A percentile compares a stretch with the other conserved stretches of the same genome.
Conservation (phyloP, 2,797 vertebrate species). For the Carcharodon carcharias region DNA sequence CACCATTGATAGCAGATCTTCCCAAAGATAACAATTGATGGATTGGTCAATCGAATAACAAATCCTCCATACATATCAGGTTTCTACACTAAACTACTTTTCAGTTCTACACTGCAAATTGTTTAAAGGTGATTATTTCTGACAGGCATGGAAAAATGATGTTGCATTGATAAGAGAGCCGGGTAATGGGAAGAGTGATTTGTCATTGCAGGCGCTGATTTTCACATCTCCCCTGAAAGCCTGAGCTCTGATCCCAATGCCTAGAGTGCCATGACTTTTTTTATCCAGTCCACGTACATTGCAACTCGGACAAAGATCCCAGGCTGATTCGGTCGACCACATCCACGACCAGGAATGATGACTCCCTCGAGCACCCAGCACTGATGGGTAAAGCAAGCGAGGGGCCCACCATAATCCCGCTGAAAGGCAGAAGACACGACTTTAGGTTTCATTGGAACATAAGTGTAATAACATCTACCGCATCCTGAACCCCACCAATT, state of each 20-base stretch:
- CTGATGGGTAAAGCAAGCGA: conserved; percentile 82
- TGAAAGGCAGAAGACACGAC: conserved; percentile 48
- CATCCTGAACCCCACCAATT: neutral
- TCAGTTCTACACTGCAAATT: neutral
- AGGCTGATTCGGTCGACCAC: conserved; percentile 75
- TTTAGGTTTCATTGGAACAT: neutral
- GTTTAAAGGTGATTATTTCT: neutral
- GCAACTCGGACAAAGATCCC: conserved; percentile 85
- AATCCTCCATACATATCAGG: neutral
- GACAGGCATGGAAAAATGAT: neutral
- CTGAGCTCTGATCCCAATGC: neutral
- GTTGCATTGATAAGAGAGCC: neutral
- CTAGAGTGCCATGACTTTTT: conserved; percentile 84
- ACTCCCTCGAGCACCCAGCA: conserved; percentile 96
- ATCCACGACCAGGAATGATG: conserved; percentile 86
- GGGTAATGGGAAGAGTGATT: no score
- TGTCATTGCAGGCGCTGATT: neutral
- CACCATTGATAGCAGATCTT: neutral
- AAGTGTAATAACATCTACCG: rapidly evolving
- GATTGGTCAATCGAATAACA: neutral
- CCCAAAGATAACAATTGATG: neutral
- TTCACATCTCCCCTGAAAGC: neutral
- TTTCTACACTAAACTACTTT: neutral
- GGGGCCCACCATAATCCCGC: conserved; percentile 89
- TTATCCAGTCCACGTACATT: conserved; percentile 88